These are phyloP conservation scores for Rhincodon typus DNA, from an alignment of 2,797 vertebrate genomes.

Conservation along the genomic window DNA sequence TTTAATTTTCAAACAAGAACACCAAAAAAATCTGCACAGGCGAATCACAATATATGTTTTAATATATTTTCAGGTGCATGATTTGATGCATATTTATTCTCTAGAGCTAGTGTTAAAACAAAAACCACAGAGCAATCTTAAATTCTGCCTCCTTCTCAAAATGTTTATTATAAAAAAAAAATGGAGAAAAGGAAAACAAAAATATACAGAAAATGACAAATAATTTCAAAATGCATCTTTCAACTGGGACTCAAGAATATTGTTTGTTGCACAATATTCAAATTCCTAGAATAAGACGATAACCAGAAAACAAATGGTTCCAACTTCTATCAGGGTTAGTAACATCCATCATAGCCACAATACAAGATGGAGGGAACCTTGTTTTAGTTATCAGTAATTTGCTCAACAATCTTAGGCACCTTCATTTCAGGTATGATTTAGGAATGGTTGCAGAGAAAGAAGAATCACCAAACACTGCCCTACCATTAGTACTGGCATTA, in stretches of 20 bases:
- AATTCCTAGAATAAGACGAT: background rate
- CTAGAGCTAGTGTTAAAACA: background rate
- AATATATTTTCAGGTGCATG: background rate
- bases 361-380: background rate
- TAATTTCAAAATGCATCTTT: background rate
- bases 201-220: background rate
- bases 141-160: background rate
- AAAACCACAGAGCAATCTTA: background rate
- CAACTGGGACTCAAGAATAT: background rate
- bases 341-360: background rate
- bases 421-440: background rate
- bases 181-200: background rate
- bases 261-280: background rate
- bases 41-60: background rate
- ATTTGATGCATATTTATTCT: background rate
- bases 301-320: background rate
- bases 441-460: background rate
- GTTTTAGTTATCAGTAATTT: background rate
- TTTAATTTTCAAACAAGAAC: background rate
- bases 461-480: background rate
- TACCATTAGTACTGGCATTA: slow-evolving; percentile 32
- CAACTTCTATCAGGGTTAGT: background rate
- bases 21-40: background rate
- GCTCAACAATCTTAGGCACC: background rate
- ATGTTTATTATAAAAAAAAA: background rate